Evolutionary conservation across 2,797 vertebrate species (phyloP), one percentile per base, ranked within the genome.

Genomic region (Dromococcyx pavoninus): DNA sequence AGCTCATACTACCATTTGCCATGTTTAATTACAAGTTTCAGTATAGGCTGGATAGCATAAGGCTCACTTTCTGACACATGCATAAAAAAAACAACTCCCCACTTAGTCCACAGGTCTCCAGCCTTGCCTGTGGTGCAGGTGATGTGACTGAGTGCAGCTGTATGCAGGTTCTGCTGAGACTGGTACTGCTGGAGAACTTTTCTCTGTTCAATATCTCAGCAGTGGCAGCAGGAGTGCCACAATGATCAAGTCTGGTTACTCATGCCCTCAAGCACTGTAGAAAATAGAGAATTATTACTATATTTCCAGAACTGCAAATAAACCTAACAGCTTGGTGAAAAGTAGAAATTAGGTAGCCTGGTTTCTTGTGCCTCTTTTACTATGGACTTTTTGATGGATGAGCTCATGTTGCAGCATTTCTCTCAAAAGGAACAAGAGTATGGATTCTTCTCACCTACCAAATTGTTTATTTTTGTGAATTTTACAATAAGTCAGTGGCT

Each of bases 111-210:
- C 4, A 18, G 53, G 56, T 23, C 62, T 69, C 33, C 43, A 43
- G 72, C 67, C 37, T 32, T 79, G 83, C 39, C 75, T 2, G 1
- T 53, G n/a, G 37, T 64, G 44, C 37, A 61, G 67, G 35, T 65
- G 71, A 15, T 0, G 0, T 23, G 24, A 14, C 22, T 22, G 43
- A 24, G 24, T 2, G 17, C 2, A 13, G 50, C 54, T 2, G 5
- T 23, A 15, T 0, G 2, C 33, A 28, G 46, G 17, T 56, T 61
- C 56, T 80, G 15, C 69, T 35, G 24, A 48, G 37, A 21, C 8
- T 4, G 2, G 5, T 5, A 33, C 44, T 73, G 65, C 56, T 84
- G 54, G 51, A 56, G 39, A 54, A 37, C n/a, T 69, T 77, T 23
- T 9, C 43, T 58, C 53, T 73, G 6, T 10, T 73, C 51, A 13